These are phyloP conservation scores for Drosophila paracracens DNA, from an alignment of 2,888 invertebrate species.

Conservation along the genomic window DNA sequence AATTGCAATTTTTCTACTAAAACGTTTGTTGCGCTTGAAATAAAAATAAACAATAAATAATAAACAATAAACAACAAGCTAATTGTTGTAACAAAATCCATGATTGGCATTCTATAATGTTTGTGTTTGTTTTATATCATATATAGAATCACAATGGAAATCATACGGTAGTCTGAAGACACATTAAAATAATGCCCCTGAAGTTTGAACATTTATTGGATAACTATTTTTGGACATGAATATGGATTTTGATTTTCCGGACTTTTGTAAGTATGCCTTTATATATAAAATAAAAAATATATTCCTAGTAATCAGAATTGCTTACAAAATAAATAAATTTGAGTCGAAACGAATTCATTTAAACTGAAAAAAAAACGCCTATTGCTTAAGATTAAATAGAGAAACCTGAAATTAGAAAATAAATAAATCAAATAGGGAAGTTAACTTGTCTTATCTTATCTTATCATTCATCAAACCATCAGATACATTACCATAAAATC, in stretches of 20 bases:
- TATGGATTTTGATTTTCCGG: conserved; percentile 85
- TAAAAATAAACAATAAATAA: conserved; percentile 13
- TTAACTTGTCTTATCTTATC: background rate
- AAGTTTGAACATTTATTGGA: conserved; percentile 54
- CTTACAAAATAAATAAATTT: background rate
- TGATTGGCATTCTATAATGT: background rate
- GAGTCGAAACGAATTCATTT: background rate
- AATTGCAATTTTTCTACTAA: conserved; percentile 32
- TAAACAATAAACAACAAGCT: conserved; percentile 11
- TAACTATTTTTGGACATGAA: conserved; percentile 71
- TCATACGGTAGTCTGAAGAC: conserved; percentile 50
- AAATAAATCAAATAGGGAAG: background rate
- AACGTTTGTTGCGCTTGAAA: background rate
- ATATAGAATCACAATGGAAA: conserved; percentile 36
- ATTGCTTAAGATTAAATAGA: background rate
- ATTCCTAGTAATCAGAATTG: background rate
- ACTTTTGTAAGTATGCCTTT: conserved; percentile 82
- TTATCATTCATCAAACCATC: too few species aligned
- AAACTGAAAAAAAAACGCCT: background rate
- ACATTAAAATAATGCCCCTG: conserved; percentile 71
- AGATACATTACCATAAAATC: conserved; percentile 33
- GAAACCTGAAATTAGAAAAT: background rate
- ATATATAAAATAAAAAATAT: background rate
- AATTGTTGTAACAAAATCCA: background rate
- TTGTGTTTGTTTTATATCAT: background rate